Conservation (phyloP, 2,113 vertebrate species). For the Toxotes chatareus region DNA sequence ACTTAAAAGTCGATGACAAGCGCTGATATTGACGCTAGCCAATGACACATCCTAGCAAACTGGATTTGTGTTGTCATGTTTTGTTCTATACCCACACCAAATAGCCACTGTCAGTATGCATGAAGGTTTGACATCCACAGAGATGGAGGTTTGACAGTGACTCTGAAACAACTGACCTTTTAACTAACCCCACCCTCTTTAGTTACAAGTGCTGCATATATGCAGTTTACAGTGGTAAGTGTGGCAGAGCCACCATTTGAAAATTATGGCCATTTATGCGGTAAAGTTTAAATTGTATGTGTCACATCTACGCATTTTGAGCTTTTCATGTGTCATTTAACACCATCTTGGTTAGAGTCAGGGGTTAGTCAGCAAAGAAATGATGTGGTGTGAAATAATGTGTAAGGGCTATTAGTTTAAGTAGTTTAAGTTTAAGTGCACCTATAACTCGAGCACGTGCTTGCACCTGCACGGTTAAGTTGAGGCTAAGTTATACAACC, state of each 20-base stretch:
- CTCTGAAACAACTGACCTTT: background rate
- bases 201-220: background rate
- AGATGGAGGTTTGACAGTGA: background rate
- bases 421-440: too few species aligned
- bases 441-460: too few species aligned
- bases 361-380: too few species aligned
- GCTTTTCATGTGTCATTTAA: too few species aligned
- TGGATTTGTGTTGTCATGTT: conserved; percentile 28
- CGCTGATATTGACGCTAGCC: conserved; percentile 13
- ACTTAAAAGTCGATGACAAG: conserved; percentile 18
- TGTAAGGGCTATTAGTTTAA: too few species aligned
- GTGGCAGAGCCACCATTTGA: background rate
- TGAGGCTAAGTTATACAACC: too few species aligned
- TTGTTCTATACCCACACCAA: background rate
- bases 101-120: background rate
- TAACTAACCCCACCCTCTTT: background rate
- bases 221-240: too few species aligned
- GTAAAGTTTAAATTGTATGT: too few species aligned
- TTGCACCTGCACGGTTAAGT: too few species aligned
- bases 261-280: background rate
- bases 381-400: too few species aligned
- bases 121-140: background rate
- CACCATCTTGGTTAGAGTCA: too few species aligned
- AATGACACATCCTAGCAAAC: conserved; percentile 23
- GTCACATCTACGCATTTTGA: too few species aligned